Percentiles rank a stretch among this genome's conserved stretches.
Evolutionary conservation across 2,113 vertebrate species (phyloP).

Genomic region (Lamprologus sp.): DNA sequence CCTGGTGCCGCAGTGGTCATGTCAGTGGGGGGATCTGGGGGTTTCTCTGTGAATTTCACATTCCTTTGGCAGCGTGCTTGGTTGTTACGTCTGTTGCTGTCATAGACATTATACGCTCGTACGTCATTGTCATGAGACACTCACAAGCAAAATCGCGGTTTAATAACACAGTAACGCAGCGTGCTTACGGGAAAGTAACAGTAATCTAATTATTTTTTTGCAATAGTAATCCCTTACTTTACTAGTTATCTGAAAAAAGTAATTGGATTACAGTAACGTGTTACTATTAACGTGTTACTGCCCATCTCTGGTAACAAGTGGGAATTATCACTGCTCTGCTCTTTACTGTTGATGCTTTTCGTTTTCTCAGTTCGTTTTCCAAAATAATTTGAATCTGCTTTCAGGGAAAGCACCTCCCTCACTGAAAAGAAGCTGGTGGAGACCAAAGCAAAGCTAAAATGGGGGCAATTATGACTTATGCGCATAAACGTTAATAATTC

Average conservation of each 20-base stretch:
- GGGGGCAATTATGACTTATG: neutral
- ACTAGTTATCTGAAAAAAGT: neutral
- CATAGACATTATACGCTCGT: neutral
- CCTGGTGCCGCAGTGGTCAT: accelerated
- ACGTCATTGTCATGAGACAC: neutral
- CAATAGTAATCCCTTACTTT: neutral
- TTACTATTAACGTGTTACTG: neutral
- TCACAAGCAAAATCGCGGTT: neutral
- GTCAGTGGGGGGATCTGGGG: neutral
- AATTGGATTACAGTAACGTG: accelerated
- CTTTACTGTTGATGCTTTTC: neutral
- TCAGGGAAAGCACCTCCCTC: accelerated
- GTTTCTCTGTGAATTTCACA: neutral
- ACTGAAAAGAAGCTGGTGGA: neutral
- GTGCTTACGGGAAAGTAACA: accelerated
- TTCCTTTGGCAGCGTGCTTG: neutral
- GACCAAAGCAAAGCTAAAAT: neutral
- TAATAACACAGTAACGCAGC: neutral
- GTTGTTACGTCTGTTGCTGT: neutral
- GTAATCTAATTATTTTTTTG: accelerated
- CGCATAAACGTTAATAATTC: accelerated
- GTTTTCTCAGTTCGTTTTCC: accelerated
- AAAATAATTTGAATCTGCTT: neutral
- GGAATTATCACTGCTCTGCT: neutral
- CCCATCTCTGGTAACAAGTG: neutral